Evolutionary conservation across 2,888 invertebrate genomes (phyloP), one percentile per base, ranked within the genome.

Genomic region (Anorthoa munda): DNA sequence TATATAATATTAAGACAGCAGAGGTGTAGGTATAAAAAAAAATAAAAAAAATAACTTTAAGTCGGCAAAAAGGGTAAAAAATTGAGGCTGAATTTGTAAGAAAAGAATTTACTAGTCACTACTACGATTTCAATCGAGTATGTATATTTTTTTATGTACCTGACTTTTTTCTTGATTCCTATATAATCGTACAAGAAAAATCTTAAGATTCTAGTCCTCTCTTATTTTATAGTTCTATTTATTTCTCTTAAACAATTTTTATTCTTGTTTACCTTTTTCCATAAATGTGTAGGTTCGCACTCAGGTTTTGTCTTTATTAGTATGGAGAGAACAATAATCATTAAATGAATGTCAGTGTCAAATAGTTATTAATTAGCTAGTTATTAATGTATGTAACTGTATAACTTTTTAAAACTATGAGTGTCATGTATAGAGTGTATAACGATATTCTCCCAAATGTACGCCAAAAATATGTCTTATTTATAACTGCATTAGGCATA

Each of bases 61-160:
- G 45, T 31, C 12, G 31, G 21, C 15, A 15, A 71, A 56, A 17
- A 71, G 39, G 48, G 39, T 26, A 26, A 70, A 26, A 70, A 56
- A 26, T n/a, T 45, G 50, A 72, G 71, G 39, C 72, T 72, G 72
- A 50, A 45, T 2, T 23, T 18, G 11, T 31, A 58, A 56, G 23
- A 39, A 56, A 71, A 39, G 12, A 71, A 71, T 71, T 71, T 56
- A 71, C 70, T 71, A 70, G 46, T 31, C 55, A 2, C 39, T 71
- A 71, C 48, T 56, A 58, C 72, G 56, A 48, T 58, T 70, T 39
- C 23, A 56, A 56, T 71, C 71, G 50, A 21, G 4, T 17, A 61
- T 67, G 18, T 56, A 39, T n/a, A 21, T 51, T 39, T 51, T 39
- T 21, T 48, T 23, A 17, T 58, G 48, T 71, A 71, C 48, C 56